Conservation (phyloP, 1,140 invertebrate species). For the Cyclina sinensis region DNA sequence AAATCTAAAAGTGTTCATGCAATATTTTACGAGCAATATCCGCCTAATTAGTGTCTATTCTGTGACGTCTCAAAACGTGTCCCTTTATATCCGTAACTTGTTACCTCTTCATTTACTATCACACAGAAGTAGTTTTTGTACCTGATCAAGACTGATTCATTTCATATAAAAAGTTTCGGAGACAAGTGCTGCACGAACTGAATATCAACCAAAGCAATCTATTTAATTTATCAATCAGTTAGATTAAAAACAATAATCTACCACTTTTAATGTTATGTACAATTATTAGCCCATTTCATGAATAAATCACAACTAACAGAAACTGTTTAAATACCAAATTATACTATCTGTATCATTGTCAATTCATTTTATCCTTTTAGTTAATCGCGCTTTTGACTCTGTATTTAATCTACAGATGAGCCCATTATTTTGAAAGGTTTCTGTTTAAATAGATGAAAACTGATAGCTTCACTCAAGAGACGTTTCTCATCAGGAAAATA, state of each 20-base stretch:
- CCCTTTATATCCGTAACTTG: no score
- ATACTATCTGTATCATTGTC: slow-evolving; percentile 35
- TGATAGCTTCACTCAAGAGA: slow-evolving; percentile 56
- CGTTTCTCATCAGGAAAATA: slow-evolving; percentile 26
- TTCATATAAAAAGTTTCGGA: no score
- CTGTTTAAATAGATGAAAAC: slow-evolving; percentile 58
- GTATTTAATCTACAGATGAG: slow-evolving; percentile 38
- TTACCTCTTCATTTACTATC: no score
- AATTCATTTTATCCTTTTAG: slow-evolving; percentile 41
- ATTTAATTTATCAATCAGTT: not conserved
- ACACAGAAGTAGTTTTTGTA: no score
- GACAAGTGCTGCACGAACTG: no score
- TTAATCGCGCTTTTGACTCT: slow-evolving; percentile 35
- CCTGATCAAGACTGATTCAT: no score
- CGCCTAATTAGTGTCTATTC: no score
- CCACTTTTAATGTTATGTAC: slow-evolving; percentile 16
- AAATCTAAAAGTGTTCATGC: no score
- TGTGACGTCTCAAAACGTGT: no score
- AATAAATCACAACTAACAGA: slow-evolving; percentile 35
- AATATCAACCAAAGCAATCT: not conserved
- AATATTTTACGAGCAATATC: no score
- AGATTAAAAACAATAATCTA: not conserved
- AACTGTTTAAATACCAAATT: slow-evolving; percentile 34
- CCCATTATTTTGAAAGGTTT: slow-evolving; percentile 59
- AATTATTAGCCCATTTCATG: slow-evolving; percentile 34